Conservation (phyloP, 2,797 vertebrate species). For the Gallinago nigripennis region DNA sequence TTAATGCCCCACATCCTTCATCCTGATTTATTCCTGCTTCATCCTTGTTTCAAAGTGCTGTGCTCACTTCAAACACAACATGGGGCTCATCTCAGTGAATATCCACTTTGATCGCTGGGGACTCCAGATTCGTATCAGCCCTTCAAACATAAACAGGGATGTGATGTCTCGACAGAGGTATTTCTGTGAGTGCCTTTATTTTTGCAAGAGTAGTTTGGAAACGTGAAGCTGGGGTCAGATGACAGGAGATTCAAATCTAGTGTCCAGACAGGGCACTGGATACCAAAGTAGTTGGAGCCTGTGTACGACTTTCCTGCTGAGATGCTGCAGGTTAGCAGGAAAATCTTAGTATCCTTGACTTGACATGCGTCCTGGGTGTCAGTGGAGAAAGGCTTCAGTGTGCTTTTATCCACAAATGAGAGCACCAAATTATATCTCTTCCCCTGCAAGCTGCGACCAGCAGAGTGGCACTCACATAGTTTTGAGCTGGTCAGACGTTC, state of each 20-base stretch:
- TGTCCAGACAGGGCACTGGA: neutral
- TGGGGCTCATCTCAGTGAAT: neutral
- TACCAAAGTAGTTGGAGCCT: neutral
- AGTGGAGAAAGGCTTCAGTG: neutral
- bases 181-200: conserved; percentile 17
- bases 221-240: neutral
- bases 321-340: neutral
- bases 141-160: neutral
- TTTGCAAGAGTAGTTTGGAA: neutral
- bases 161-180: neutral
- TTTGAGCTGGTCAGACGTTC: neutral
- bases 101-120: neutral
- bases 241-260: neutral
- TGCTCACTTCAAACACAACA: neutral
- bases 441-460: neutral
- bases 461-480: neutral
- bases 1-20: conserved; percentile 24
- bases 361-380: neutral
- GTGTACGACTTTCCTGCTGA: neutral
- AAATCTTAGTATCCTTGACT: neutral
- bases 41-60: neutral
- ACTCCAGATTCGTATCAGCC: neutral
- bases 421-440: neutral
- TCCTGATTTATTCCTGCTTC: conserved; percentile 37
- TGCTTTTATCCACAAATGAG: neutral